phyloP scores from a whole-genome alignment of 2,113 vertebrate genomes.

The Hemichromis elongatus region DNA sequence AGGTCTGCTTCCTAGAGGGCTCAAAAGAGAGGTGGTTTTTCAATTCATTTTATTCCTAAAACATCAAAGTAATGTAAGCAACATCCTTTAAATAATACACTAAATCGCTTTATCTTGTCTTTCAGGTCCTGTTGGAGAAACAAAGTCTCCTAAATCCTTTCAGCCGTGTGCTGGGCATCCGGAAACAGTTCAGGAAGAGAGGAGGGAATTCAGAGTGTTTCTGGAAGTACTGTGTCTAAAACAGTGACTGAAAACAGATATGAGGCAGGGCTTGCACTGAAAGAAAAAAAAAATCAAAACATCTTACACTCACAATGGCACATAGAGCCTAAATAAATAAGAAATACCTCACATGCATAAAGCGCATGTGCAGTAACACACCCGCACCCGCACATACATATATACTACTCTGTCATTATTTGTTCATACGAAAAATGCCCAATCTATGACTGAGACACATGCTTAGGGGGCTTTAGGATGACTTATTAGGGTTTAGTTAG shows the following conservation, averaged over 20 bases:
- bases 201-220: constrained; percentile 69
- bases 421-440: neutral
- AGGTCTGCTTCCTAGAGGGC: constrained; percentile 52
- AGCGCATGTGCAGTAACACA: neutral
- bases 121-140: constrained; percentile 69
- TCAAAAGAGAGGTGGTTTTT: constrained; percentile 63
- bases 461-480: neutral
- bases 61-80: neutral
- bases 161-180: constrained; percentile 50
- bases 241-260: neutral
- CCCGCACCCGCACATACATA: neutral
- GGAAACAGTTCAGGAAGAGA: constrained; percentile 71
- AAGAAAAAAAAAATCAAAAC: neutral
- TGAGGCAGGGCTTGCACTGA: constrained; percentile 27
- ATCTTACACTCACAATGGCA: neutral
- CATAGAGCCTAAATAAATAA: neutral
- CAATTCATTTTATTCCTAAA: neutral
- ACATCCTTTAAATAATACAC: neutral
- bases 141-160: constrained; percentile 57
- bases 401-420: neutral
- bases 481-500: neutral
- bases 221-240: constrained; percentile 78
- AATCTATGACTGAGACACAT: neutral
- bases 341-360: neutral
- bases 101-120: neutral